Evolutionary conservation across 2,888 invertebrate species (phyloP), one percentile per base, ranked within the genome.

Genomic region (Leptinotarsa haldemani): DNA sequence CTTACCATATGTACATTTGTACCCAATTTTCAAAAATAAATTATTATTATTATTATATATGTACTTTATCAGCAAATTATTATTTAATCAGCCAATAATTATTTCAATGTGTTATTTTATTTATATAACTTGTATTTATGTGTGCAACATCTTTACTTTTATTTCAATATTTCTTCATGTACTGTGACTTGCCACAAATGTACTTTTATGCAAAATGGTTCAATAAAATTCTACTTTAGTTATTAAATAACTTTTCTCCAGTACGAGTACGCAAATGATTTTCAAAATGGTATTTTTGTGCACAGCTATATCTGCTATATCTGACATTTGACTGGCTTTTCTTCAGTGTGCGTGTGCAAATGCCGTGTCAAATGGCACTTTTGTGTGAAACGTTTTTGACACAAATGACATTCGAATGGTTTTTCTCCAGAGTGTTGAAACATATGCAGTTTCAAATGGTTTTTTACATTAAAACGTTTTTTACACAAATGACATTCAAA

Each of bases 321-420:
- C 22, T 40, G 52, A 46, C 73, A 73, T 46, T 30, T 18, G 65
- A 69, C 70, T 1, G 69, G 69, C 20, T 58, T 69, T 66, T 69
- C 69, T 13, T 53, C 69, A 64, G 63, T 40, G n/a, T 73, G 73
- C n/a, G n/a, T 50, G 16, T 25, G 52, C 9, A 40, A 5, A 40
- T 73, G 73, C 5, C 22, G 30, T n/a, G 9, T 64, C n/a, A 73
- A 13, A 53, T 70, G 63, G 18, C 20, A 46, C 4, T 22, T 30
- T 40, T 73, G 69, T n/a, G 63, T 65, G 30, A 70, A 73, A 20
- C n/a, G 70, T 18, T 65, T 65, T 40, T 18, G 15, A n/a, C 69
- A 69, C 20, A 52, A 20, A 4, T 69, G 13, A 61, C 69, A 69
- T 46, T 47, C 1, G 7, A 61, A 69, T 2, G 61, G 20, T 20